Conservation (phyloP, 1,140 invertebrate genomes). For the Lepidostoma basale region DNA sequence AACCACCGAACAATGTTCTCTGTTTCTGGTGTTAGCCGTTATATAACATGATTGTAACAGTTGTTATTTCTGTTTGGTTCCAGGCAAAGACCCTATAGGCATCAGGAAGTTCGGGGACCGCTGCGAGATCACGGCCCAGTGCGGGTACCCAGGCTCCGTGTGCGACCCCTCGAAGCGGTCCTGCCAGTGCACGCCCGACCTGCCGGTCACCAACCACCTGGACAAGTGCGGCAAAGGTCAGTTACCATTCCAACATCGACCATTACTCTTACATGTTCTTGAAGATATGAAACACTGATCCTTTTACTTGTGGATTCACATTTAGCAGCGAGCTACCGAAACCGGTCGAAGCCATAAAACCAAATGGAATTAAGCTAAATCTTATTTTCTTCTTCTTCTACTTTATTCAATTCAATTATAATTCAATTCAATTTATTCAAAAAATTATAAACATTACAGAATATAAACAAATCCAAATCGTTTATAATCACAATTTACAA, state of each 20-base stretch:
- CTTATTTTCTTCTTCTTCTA: too few relatives aligned
- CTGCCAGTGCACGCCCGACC: slow-evolving; percentile 74
- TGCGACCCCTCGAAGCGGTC: slow-evolving; percentile 70
- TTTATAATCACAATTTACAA: too few relatives aligned
- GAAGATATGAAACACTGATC: too few relatives aligned
- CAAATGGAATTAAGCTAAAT: too few relatives aligned
- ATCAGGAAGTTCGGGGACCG: slow-evolving; percentile 70
- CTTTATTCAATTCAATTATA: too few relatives aligned
- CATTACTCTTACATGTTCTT: too few relatives aligned
- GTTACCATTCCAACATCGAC: slow-evolving; percentile 50
- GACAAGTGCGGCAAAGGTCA: slow-evolving; percentile 84
- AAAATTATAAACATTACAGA: too few relatives aligned
- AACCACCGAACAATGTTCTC: neutral
- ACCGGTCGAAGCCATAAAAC: too few relatives aligned
- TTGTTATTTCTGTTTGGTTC: slow-evolving; percentile 10
- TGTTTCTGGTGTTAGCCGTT: neutral
- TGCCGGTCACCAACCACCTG: slow-evolving; percentile 77
- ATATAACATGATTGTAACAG: neutral
- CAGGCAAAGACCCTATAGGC: slow-evolving; percentile 16
- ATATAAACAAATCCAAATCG: too few relatives aligned
- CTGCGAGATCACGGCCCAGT: slow-evolving; percentile 71
- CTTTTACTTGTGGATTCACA: neutral
- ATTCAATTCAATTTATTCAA: too few relatives aligned
- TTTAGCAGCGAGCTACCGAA: too few relatives aligned
- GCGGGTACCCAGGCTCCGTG: slow-evolving; percentile 73